Evolutionary conservation across 2,113 vertebrate genomes (phyloP).

Genomic region (Xenopus laevis): DNA sequence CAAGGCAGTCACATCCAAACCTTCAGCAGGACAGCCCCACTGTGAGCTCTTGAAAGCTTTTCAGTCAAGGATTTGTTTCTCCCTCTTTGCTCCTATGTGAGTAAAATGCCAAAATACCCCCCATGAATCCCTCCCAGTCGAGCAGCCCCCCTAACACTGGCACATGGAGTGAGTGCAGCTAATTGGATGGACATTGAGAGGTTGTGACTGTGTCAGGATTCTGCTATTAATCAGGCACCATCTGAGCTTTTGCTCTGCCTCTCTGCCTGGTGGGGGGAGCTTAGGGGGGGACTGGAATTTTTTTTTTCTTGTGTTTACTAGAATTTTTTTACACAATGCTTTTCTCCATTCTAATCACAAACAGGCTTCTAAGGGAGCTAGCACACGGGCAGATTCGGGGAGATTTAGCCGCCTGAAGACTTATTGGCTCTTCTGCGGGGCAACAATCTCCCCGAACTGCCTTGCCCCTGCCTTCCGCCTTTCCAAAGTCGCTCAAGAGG

Average conservation of each 20-base stretch:
- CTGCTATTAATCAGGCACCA: slow-evolving; percentile 14
- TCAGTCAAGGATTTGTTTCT: not conserved
- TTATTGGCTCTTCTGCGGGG: too few relatives aligned
- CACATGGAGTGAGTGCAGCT: slow-evolving; percentile 51
- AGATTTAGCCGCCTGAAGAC: slow-evolving; percentile 46
- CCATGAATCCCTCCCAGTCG: slow-evolving; percentile 15
- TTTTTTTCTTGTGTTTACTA: slow-evolving; percentile 8
- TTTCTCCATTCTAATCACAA: not conserved
- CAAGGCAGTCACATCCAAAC: not conserved
- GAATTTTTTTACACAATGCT: slow-evolving; percentile 8
- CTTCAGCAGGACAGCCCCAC: not conserved
- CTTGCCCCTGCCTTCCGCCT: too few relatives aligned
- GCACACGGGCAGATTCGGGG: slow-evolving; percentile 53
- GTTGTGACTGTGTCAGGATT: slow-evolving; percentile 1
- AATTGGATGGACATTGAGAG: slow-evolving; percentile 33
- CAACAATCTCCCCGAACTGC: too few relatives aligned
- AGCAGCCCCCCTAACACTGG: slow-evolving; percentile 46
- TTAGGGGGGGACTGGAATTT: not conserved
- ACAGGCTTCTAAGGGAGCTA: slow-evolving; percentile 10
- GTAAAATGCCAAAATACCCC: slow-evolving; percentile 5
- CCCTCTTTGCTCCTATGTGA: slow-evolving; percentile 1
- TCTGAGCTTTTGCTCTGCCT: slow-evolving; percentile 5
- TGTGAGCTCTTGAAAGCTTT: not conserved
- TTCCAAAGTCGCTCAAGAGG: too few relatives aligned
- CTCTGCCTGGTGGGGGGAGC: not conserved